Base-by-base conservation (phyloP, 2,888 invertebrate genomes). In the Andrena dorsata region DNA sequence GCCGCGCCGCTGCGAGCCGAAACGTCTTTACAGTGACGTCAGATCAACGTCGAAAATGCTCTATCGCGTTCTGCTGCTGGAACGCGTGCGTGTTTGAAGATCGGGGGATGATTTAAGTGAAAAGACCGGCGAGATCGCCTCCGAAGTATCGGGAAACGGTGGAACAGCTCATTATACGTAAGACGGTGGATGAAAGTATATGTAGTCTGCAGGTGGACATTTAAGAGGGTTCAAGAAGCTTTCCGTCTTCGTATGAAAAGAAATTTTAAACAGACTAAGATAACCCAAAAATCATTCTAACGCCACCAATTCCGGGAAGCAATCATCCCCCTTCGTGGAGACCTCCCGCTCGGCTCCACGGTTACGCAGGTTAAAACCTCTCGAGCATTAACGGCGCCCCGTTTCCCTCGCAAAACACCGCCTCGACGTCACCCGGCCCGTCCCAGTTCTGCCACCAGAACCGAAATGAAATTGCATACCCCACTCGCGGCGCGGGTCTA, bases 401-500 rank as follows among this genome's bases (percentile, higher is more conserved):
- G 41, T 30, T 41, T 51, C 35, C 16, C 8, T 20, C 32, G 13
- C 41, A n/a, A 63, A 68, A 47, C 47, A 74, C 5, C 72, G 7
- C 7, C 10, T 0, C 6, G 32, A 20, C 23, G 6, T n/a, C 4
- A 41, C 13, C 4, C 41, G 41, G 16, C 41, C 41, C 41, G 41
- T 41, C 16, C 41, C 41, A 16, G 41, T 16, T 41, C 41, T 41
- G 41, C 41, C 41, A 16, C 41, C 41, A 8, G 76, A 69, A 64
- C 79, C 70, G 87, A 74, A 72, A 77, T 75, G 66, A 80, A 85
- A 77, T 79, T 75, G 85, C 76, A 72, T 53, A 63, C 47, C 56
- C 32, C 47, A 20, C 64, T 61, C 75, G 64, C 74, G 64, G 20
- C 41, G 41, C 41, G 53, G 66, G 51, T 77, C 63, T 74, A 73